A percentile compares a stretch with the other conserved stretches of the same genome.
These are phyloP conservation scores for Heterotilapia buettikoferi DNA, from an alignment of 2,113 vertebrate genomes.

Conservation along the genomic window DNA sequence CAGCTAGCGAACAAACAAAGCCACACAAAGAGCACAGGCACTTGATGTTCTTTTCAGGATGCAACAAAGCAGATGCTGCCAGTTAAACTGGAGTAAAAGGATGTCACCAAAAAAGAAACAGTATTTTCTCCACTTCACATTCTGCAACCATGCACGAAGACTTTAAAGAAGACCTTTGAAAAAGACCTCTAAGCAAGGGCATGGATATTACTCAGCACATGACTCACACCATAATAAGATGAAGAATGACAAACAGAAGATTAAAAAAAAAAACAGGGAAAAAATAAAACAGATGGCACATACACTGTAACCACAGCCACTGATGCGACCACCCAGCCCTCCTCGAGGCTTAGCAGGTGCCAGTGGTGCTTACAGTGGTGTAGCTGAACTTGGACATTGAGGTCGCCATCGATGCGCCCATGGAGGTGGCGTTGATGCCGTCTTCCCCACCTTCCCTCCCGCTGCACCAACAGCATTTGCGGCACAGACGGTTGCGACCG, in stretches of 20 bases:
- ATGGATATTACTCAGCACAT: slow-evolving; percentile 1
- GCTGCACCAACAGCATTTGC: slow-evolving; percentile 1
- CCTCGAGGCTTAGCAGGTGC: slow-evolving; percentile 60
- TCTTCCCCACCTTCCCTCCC: slow-evolving; percentile 63
- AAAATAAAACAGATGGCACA: background rate
- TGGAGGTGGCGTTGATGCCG: slow-evolving; percentile 50
- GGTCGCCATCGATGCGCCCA: slow-evolving; percentile 74
- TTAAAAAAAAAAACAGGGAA: background rate
- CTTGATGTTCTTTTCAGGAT: slow-evolving; percentile 51
- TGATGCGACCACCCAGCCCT: background rate
- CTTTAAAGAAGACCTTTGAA: slow-evolving; percentile 29
- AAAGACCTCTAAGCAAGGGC: background rate
- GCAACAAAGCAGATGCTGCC: slow-evolving; percentile 33
- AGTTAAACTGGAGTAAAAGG: background rate
- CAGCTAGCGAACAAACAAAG: background rate
- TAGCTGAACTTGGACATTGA: slow-evolving; percentile 89
- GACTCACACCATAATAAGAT: slow-evolving; percentile 14
- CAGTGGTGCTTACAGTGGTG: slow-evolving; percentile 86
- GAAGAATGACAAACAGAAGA: background rate
- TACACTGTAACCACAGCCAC: background rate
- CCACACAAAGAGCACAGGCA: slow-evolving; percentile 51
- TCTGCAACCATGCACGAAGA: slow-evolving; percentile 32
- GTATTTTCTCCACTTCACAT: background rate
- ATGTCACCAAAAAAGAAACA: slow-evolving; percentile 1
- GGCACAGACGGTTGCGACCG: slow-evolving; percentile 49